These are phyloP conservation scores for Drosophila trichaetosa DNA, from an alignment of 2,888 invertebrate species.

Conservation along the genomic window DNA sequence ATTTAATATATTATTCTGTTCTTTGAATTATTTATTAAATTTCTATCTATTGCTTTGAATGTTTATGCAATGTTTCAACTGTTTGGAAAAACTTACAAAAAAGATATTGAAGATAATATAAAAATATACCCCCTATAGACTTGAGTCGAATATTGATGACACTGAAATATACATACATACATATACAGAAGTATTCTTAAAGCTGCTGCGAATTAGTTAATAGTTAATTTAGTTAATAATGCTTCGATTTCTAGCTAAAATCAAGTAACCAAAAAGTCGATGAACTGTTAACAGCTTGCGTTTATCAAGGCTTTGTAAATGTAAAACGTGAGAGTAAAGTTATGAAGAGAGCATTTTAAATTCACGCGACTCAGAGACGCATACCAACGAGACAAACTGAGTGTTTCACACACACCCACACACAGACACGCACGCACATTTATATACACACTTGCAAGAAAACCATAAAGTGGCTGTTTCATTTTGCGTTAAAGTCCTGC, in stretches of 20 bases:
- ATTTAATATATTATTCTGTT: neutral
- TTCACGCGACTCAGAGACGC: conserved; percentile 49
- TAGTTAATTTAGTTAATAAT: neutral
- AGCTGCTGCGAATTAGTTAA: neutral
- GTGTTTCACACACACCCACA: neutral
- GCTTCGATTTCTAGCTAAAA: neutral
- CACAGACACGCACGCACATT: neutral
- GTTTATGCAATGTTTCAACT: neutral
- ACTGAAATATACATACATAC: too few species aligned
- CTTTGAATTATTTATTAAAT: neutral
- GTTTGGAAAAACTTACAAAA: neutral
- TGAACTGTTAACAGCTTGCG: neutral
- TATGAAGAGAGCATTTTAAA: conserved; percentile 64
- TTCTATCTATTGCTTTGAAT: neutral
- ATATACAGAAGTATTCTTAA: neutral
- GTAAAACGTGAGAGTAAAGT: conserved; percentile 7
- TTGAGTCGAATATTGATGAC: neutral
- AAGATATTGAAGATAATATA: neutral
- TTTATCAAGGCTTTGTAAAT: neutral
- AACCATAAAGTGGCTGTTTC: conserved; percentile 73
- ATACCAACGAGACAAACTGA: conserved; percentile 24
- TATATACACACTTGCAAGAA: conserved; percentile 9
- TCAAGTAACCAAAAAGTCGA: neutral
- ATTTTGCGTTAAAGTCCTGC: conserved; percentile 74
- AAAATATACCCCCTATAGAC: too few species aligned